These are phyloP conservation scores for Diplolepis rosae DNA, from an alignment of 2,888 invertebrate genomes.

Conservation along the genomic window DNA sequence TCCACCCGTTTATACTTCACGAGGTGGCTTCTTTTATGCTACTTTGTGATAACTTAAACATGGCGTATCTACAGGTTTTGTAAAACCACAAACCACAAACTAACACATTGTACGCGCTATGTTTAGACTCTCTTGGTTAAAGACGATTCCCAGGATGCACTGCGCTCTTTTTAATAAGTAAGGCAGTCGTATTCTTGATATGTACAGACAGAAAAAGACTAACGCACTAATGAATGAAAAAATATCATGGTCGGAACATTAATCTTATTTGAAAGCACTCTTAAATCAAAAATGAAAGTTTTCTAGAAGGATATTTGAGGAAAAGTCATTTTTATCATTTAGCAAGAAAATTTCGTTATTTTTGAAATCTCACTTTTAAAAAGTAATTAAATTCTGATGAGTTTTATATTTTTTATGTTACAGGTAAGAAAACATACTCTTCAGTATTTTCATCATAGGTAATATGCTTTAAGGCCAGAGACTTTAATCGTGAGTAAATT, in stretches of 20 bases:
- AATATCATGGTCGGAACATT: not conserved
- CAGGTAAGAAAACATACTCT: not conserved
- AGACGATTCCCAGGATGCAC: constrained; percentile 12
- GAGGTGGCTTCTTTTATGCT: not conserved
- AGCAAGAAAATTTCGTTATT: too few relatives aligned
- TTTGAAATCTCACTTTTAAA: too few relatives aligned
- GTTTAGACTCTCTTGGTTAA: not conserved
- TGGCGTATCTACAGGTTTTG: constrained; percentile 7
- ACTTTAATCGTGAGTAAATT: not conserved
- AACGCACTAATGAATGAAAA: constrained; percentile 4
- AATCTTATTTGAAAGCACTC: not conserved
- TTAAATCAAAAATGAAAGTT: too few relatives aligned
- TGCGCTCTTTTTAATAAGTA: constrained; percentile 4
- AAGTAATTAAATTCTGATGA: not conserved
- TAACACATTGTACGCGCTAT: constrained; percentile 1
- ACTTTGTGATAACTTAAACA: constrained; percentile 21
- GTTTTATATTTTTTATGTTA: not conserved
- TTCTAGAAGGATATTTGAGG: too few relatives aligned
- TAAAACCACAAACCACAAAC: constrained; percentile 20
- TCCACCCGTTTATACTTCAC: not conserved
- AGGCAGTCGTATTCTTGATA: not conserved
- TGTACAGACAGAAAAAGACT: constrained; percentile 13
- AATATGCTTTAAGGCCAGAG: not conserved
- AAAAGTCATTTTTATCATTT: too few relatives aligned
- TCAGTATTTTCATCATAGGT: not conserved